Evolutionary conservation across 2,113 vertebrate genomes (phyloP), one percentile per base, ranked within the genome.

Genomic region (Anolis carolinensis): DNA sequence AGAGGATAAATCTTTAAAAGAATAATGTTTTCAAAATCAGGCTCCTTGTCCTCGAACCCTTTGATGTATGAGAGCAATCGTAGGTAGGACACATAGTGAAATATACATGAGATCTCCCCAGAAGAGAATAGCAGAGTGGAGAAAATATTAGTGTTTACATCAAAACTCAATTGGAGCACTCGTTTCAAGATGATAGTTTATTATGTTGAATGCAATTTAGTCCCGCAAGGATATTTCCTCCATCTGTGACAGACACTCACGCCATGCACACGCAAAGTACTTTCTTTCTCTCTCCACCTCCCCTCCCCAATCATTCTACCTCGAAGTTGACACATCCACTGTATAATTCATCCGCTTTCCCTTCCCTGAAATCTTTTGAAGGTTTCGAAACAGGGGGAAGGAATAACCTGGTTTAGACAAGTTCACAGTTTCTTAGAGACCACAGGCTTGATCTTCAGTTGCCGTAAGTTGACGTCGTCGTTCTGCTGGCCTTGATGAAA

Each of bases 1-100:
- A 95, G 95, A 88, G 36, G 95, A 96, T 96, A 96, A 97, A 96
- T 97, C 96, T 97, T 95, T 95, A 95, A 95, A 96, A 96, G 96
- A 96, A 96, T 96, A 96, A 97, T 96, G 96, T 97, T 97, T 97
- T 96, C 95, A 94, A 94, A 96, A 96, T 95, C 96, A 96, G 94
- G 93, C 91, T 95, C 82, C 96, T 95, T 95, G 95, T 95, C 96
- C 96, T 96, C 94, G 84, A 96, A 94, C 92, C 86, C 91, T 96
- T 95, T 97, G 96, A 96, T 97, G 95, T 96, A 96, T 96, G 96
- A 97, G 94, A 95, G 94, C 90, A 93, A 96, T 92, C 95, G 96
- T 89, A 94, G 94, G 94, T 87, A 96, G 94, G 96, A 96, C 96
- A 95, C 93, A 76, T 84, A 62, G 95, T 96, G 95, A 96, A 96